Percentiles rank a stretch among this genome's conserved stretches.
Conservation (phyloP, 2,113 vertebrate species). For the Sula dactylatra region DNA sequence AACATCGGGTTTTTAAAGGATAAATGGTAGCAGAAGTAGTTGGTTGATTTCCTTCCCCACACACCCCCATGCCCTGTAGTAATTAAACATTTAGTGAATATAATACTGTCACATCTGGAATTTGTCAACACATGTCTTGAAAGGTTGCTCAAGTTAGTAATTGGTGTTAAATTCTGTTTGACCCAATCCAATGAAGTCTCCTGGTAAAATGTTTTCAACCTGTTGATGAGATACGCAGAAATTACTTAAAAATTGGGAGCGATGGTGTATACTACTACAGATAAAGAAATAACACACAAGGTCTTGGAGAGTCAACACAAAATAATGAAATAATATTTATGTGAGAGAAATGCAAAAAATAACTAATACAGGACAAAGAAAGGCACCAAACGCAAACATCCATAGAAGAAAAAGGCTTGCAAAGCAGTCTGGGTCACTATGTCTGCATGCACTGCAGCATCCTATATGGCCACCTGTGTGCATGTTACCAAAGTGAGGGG, state of each 20-base stretch:
- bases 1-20: not conserved
- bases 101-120: not conserved
- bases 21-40: not conserved
- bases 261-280: not conserved
- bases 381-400: not conserved
- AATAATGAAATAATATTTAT: not conserved
- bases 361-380: not conserved
- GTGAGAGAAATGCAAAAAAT: not conserved
- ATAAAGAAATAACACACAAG: not conserved
- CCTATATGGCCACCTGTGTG: fast-evolving
- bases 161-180: not conserved
- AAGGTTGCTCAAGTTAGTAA: not conserved
- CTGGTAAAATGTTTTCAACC: not conserved
- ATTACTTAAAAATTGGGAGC: not conserved
- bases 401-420: not conserved
- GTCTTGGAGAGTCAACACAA: not conserved
- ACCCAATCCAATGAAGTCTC: not conserved
- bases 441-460: fast-evolving
- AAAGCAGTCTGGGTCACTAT: not conserved
- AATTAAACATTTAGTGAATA: not conserved
- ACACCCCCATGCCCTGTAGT: not conserved
- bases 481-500: not conserved
- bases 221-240: not conserved
- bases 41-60: not conserved
- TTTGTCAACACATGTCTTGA: not conserved